Evolutionary conservation across 2,888 invertebrate genomes (phyloP).

Genomic region (Morpho achilles): DNA sequence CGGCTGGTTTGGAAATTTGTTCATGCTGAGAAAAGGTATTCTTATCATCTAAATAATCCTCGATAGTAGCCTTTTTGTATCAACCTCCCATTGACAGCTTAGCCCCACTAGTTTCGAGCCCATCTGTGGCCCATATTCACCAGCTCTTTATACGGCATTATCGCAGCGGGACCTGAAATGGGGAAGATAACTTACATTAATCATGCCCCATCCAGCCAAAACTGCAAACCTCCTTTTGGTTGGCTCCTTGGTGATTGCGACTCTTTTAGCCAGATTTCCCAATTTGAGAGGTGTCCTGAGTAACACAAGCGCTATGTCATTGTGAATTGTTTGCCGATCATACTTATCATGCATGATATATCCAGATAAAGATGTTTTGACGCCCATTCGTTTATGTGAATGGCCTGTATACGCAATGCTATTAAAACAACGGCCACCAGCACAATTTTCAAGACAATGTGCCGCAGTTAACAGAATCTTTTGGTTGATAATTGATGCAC

Average conservation of each 20-base stretch:
- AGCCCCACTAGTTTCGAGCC: too few species aligned
- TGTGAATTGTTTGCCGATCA: neutral
- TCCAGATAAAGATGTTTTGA: neutral
- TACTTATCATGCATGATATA: neutral
- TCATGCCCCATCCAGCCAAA: neutral
- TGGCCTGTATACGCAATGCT: neutral
- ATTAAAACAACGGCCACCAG: neutral
- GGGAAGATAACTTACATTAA: neutral
- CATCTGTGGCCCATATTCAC: too few species aligned
- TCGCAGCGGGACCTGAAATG: too few species aligned
- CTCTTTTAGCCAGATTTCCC: neutral
- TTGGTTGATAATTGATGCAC: conserved; percentile 39
- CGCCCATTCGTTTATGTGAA: neutral
- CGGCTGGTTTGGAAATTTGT: too few species aligned
- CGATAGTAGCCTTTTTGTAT: too few species aligned
- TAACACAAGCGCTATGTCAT: conserved; percentile 4
- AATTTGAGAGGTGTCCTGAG: neutral
- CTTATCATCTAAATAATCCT: too few species aligned
- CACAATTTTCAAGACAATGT: conserved; percentile 34
- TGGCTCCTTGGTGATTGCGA: neutral
- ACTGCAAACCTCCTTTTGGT: neutral
- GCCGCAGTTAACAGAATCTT: conserved; percentile 36
- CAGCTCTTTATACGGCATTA: too few species aligned
- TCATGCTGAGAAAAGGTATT: too few species aligned
- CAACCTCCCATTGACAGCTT: too few species aligned